A percentile compares a stretch with the other conserved stretches of the same genome.
Evolutionary conservation across 2,888 invertebrate species (phyloP).

Genomic region (Elysia crispata): DNA sequence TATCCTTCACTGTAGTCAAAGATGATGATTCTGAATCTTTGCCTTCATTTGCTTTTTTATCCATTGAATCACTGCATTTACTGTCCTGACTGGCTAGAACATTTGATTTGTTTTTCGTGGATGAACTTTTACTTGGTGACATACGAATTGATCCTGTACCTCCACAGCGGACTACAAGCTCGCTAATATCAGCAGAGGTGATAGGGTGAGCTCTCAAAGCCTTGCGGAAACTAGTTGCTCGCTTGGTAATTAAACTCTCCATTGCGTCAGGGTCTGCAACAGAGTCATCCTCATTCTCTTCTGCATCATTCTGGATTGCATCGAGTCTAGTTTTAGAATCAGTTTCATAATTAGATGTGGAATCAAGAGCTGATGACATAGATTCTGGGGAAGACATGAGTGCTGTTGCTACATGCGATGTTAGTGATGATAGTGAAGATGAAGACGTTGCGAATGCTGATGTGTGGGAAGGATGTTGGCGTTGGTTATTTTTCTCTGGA

Average conservation of each 20-base stretch:
- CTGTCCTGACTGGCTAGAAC: not conserved
- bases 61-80: conserved; percentile 30
- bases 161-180: conserved; percentile 36
- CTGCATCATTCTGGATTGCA: too few relatives aligned
- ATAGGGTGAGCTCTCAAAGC: conserved; percentile 65
- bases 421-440: too few relatives aligned
- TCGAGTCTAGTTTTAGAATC: too few relatives aligned
- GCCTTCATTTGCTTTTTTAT: conserved; percentile 41
- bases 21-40: not conserved
- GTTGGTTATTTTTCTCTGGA: too few relatives aligned
- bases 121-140: not conserved
- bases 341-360: too few relatives aligned
- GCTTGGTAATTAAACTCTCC: conserved; percentile 42
- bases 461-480: too few relatives aligned
- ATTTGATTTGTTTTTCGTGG: not conserved
- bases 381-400: too few relatives aligned
- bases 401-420: too few relatives aligned
- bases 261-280: too few relatives aligned
- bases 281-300: too few relatives aligned
- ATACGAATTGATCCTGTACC: not conserved
- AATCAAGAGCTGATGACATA: too few relatives aligned
- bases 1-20: not conserved
- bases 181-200: conserved; percentile 56
- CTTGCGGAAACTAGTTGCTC: conserved; percentile 67
- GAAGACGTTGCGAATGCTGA: too few relatives aligned